Conservation (phyloP, 2,797 vertebrate species). For the Brachymystax lenok region DNA sequence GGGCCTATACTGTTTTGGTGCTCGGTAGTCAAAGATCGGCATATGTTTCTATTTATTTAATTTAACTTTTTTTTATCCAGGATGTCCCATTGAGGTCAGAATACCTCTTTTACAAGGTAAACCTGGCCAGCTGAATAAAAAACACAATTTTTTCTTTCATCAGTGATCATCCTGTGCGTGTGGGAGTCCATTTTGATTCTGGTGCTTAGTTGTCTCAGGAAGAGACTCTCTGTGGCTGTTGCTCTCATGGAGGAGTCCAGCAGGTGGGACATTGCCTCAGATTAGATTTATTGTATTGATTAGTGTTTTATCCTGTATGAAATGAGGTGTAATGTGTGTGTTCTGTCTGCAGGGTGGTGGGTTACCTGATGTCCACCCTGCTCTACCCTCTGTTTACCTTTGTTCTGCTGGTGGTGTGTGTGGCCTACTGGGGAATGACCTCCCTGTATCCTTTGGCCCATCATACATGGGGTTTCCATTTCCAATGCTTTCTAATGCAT, state of each 20-base stretch:
- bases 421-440: constrained; percentile 69
- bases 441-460: constrained; percentile 53
- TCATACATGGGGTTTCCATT: neutral
- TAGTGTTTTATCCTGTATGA: neutral
- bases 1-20: constrained; percentile 4
- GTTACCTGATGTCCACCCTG: constrained; percentile 67
- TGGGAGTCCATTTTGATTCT: constrained; percentile 64
- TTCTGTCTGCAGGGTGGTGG: constrained; percentile 61
- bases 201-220: constrained; percentile 67
- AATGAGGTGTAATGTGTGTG: neutral
- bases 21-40: neutral
- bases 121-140: neutral
- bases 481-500: neutral
- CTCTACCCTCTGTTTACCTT: constrained; percentile 72
- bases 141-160: neutral
- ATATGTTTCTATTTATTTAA: neutral
- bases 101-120: neutral
- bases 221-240: constrained; percentile 64
- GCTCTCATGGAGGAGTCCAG: constrained; percentile 72
- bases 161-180: constrained; percentile 69
- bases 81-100: neutral
- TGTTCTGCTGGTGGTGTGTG: constrained; percentile 67
- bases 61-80: too few relatives aligned
- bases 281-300: too few relatives aligned
- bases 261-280: constrained; percentile 48